These are phyloP conservation scores for Erebia ligea DNA, from an alignment of 2,888 invertebrate species.

Conservation along the genomic window DNA sequence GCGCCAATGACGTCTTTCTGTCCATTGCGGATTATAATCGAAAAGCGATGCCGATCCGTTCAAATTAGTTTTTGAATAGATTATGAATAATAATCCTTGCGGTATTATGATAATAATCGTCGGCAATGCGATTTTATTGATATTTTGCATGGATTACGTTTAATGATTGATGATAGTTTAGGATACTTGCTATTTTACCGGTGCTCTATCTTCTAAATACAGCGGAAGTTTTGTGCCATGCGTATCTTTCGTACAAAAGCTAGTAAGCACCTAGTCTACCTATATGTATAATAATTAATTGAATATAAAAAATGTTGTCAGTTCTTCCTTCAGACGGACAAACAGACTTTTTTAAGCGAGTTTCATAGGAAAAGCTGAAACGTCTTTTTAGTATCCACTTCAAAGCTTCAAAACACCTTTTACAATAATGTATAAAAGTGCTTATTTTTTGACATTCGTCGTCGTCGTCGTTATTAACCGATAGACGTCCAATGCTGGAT, in stretches of 20 bases:
- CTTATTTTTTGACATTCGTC: too few relatives aligned
- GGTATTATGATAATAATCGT: background rate
- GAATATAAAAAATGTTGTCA: background rate
- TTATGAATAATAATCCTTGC: background rate
- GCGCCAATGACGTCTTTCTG: background rate
- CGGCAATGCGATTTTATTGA: background rate
- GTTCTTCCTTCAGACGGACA: background rate
- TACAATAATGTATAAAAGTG: too few relatives aligned
- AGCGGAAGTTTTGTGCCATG: too few relatives aligned
- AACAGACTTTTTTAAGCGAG: too few relatives aligned
- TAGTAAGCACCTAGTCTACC: background rate
- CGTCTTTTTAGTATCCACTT: too few relatives aligned
- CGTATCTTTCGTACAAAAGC: background rate
- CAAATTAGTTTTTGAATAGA: background rate
- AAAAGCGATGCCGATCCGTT: slow-evolving; percentile 1
- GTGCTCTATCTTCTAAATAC: too few relatives aligned
- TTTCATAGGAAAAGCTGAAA: background rate
- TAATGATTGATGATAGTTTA: slow-evolving; percentile 6
- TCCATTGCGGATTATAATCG: background rate
- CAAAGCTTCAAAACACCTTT: too few relatives aligned
- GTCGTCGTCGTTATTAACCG: too few relatives aligned
- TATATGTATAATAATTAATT: too few relatives aligned
- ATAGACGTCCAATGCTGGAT: too few relatives aligned
- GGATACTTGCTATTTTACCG: background rate
- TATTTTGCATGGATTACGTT: background rate